These are phyloP conservation scores for Xyliphius kryptos DNA, from an alignment of 2,113 vertebrate species.

Conservation along the genomic window DNA sequence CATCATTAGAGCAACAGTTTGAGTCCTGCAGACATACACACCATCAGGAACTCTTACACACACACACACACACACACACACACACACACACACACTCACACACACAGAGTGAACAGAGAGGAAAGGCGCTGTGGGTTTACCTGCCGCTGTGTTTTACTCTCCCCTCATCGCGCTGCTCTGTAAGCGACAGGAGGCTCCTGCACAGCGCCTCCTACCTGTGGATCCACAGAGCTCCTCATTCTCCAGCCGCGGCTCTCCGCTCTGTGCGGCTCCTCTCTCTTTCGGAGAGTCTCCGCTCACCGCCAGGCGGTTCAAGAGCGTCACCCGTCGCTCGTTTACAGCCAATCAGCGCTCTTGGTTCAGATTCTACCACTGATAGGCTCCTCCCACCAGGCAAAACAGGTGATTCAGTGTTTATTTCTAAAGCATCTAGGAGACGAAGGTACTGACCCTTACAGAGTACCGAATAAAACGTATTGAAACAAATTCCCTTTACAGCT, in stretches of 20 bases:
- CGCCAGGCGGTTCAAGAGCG: constrained; percentile 3
- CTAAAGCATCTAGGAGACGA: background rate
- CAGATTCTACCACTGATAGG: background rate
- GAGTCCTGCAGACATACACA: too few relatives aligned
- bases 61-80: constrained; percentile 4
- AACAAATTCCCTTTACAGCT: too few relatives aligned
- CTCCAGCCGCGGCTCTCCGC: background rate
- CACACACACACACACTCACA: constrained; percentile 5
- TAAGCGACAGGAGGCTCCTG: too few relatives aligned
- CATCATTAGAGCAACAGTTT: too few relatives aligned
- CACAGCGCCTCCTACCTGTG: constrained; percentile 7
- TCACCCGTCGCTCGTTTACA: background rate
- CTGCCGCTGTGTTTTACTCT: background rate
- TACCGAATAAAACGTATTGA: too few relatives aligned
- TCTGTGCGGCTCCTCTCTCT: background rate
- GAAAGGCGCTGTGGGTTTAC: too few relatives aligned
- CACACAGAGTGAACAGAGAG: too few relatives aligned
- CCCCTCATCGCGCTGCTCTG: too few relatives aligned
- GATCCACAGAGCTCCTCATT: background rate
- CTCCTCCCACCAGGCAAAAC: background rate
- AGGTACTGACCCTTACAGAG: too few relatives aligned
- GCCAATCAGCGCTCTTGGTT: background rate
- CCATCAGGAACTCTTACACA: too few relatives aligned
- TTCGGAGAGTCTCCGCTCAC: constrained; percentile 4
- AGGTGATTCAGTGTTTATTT: background rate